These are phyloP conservation scores for Cryptocephalus primarius DNA, from an alignment of 2,888 invertebrate species.

Conservation along the genomic window DNA sequence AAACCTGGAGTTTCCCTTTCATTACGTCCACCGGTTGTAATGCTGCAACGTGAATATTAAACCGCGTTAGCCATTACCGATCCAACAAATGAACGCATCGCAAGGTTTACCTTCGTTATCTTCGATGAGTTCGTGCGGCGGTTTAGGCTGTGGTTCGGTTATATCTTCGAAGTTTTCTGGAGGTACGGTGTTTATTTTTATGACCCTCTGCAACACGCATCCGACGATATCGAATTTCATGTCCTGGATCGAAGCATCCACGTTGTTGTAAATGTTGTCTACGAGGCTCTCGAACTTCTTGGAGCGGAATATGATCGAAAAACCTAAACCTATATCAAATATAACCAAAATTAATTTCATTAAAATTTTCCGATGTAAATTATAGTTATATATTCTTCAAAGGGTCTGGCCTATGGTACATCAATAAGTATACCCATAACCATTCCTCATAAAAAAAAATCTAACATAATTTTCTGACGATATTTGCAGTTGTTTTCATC, in stretches of 20 bases:
- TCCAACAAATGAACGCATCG: no score
- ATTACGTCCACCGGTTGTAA: slow-evolving; percentile 13
- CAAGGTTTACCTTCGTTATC: not conserved
- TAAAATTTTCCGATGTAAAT: not conserved
- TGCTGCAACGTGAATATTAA: slow-evolving; percentile 3
- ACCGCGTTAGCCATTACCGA: no score
- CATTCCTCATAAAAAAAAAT: no score
- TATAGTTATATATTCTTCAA: no score
- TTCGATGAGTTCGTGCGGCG: slow-evolving; percentile 3
- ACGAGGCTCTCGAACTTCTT: slow-evolving; percentile 18
- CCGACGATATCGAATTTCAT: slow-evolving; percentile 15
- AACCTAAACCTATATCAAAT: slow-evolving; percentile 14
- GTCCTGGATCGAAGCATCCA: slow-evolving; percentile 9
- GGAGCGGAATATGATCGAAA: slow-evolving; percentile 22
- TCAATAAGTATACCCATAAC: no score
- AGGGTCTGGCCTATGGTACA: no score
- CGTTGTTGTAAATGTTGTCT: slow-evolving; percentile 20
- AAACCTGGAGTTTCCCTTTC: slow-evolving; percentile 4
- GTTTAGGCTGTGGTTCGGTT: no score
- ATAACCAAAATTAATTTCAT: no score
- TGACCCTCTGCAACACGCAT: slow-evolving; percentile 21
- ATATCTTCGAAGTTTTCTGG: slow-evolving; percentile 17
- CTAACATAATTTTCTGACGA: no score
- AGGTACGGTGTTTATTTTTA: slow-evolving; percentile 21
- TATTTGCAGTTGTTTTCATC: no score